Percentiles rank a stretch among this genome's conserved stretches.
phyloP scores from a whole-genome alignment of 2,888 invertebrate genomes.

The Drosophila peninsularis region DNA sequence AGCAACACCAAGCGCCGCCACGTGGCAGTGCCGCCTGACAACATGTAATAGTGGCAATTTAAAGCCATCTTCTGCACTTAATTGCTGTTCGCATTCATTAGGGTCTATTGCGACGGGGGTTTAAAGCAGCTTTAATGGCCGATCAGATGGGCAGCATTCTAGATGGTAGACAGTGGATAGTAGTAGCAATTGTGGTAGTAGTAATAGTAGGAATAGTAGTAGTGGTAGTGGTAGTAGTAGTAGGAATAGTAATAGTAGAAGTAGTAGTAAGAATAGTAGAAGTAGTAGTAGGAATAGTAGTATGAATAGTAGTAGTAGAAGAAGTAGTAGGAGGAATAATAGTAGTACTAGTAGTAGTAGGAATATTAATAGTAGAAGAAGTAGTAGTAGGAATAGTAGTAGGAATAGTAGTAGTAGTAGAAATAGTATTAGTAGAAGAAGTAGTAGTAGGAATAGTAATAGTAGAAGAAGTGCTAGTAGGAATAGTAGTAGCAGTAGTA shows the following conservation, averaged over 20 bases:
- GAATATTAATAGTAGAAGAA: no score
- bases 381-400: no score
- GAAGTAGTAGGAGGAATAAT: not conserved
- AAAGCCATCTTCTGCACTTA: conserved; percentile 2
- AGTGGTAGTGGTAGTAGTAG: not conserved
- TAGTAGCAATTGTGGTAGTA: not conserved
- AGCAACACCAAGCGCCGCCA: not conserved
- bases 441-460: no score
- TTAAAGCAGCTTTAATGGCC: not conserved
- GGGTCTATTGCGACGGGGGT: not conserved
- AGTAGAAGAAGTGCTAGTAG: no score
- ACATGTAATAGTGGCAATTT: conserved; percentile 3
- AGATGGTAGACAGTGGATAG: not conserved
- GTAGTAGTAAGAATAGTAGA: not conserved
- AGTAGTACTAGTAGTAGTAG: not conserved
- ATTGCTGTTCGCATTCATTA: not conserved
- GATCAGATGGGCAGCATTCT: not conserved
- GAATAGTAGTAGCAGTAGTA: no score
- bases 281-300: not conserved
- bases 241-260: no score
- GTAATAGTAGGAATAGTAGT: not conserved
- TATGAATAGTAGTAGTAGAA: not conserved
- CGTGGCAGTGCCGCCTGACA: not conserved
- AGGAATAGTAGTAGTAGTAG: no score
- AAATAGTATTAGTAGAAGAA: no score